These are phyloP conservation scores for Acanthurus lineatus DNA, from an alignment of 2,797 vertebrate species.

Conservation along the genomic window DNA sequence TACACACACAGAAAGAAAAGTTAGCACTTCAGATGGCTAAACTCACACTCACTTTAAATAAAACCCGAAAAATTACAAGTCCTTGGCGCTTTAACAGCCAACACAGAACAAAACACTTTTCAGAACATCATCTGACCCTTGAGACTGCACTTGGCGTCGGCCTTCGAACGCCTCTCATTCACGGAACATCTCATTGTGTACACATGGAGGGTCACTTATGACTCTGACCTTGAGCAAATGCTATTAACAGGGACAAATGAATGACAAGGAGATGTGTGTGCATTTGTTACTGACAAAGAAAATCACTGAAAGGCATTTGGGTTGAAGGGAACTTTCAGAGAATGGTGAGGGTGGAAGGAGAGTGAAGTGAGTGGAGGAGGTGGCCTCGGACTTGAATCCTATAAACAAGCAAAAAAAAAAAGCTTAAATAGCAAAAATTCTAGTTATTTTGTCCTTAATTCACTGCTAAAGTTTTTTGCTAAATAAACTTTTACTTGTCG, in stretches of 20 bases:
- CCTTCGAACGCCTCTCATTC: slow-evolving; percentile 46
- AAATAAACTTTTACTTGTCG: background rate
- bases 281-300: slow-evolving; percentile 31
- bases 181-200: slow-evolving; percentile 31
- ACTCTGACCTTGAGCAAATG: slow-evolving; percentile 44
- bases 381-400: slow-evolving; percentile 24
- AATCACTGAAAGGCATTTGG: slow-evolving; percentile 2
- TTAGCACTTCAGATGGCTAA: slow-evolving; percentile 7
- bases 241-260: slow-evolving; percentile 40
- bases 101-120: slow-evolving; percentile 38
- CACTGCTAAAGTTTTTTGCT: no score
- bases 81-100: slow-evolving; percentile 23
- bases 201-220: slow-evolving; percentile 53
- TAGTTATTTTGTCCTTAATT: background rate
- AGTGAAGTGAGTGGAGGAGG: slow-evolving; percentile 2
- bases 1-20: slow-evolving; percentile 2
- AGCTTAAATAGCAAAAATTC: background rate
- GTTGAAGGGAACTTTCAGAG: slow-evolving; percentile 5
- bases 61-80: slow-evolving; percentile 22
- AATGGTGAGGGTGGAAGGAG: background rate
- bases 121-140: slow-evolving; percentile 39
- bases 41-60: slow-evolving; percentile 20
- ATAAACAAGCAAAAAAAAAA: background rate
- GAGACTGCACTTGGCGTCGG: slow-evolving; percentile 35
- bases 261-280: slow-evolving; percentile 35